Base-by-base conservation (phyloP, 2,888 invertebrate species). In the Aporophyla nigra region DNA sequence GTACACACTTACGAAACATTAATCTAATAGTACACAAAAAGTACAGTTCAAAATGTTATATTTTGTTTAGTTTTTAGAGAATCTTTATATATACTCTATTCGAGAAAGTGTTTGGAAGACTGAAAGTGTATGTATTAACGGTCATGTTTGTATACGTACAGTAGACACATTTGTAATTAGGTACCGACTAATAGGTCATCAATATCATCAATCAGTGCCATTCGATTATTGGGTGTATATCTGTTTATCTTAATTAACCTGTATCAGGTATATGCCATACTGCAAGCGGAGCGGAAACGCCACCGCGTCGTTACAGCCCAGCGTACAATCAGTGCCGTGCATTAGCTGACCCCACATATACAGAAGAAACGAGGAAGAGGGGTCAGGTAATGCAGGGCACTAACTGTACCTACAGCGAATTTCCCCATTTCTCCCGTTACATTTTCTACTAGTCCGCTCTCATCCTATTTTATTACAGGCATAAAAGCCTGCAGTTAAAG, bases 401-500 rank as follows among this genome's bases (percentile, higher is more conserved):
- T 33, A 3, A 33, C 33, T 33, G 33, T 33, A 40, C 21, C 9
- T 1, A 51, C 12, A 19, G 24, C 67, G 33, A 46, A 67, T 54
- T 33, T 40, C 4, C 10, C 67, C 54, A 54, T 46, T 65, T 59
- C 33, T 16, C 61, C 43, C 24, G 58, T 78, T 78, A 70, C 73
- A 82, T 82, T 82, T 67, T 74, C 70, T 43, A 63, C 67, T 33
- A 72, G 53, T 54, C 24, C 12, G 49, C 54, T 49, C 73, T 62
- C 67, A 82, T 82, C 58, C 66, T 78, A 53, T 78, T 82, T 82
- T 82, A 82, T 82, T 67, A 67, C 82, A 24, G 67, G 6, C 24
- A 74, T 82, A 82, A 82, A 82, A 78, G 74, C 53, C 58, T 67
- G 81, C 81, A 78, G 82, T 82, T 76, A 81, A 80, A 74, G 24